A percentile compares a stretch with the other conserved stretches of the same genome.
Conservation (phyloP, 2,888 invertebrate species). For the Drosophila heteroneura region DNA sequence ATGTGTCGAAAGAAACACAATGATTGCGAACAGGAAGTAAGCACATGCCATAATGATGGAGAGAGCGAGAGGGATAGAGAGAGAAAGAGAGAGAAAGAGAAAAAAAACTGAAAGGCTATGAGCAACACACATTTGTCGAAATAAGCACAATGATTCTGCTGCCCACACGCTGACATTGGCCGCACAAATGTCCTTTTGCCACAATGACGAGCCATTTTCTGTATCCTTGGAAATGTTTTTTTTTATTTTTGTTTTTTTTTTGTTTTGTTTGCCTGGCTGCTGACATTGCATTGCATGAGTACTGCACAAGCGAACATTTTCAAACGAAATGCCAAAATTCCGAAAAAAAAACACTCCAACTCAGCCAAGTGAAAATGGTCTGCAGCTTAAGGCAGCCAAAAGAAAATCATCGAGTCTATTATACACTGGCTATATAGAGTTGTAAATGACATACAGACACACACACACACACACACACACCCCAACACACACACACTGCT, state of each 20-base stretch:
- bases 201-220: slow-evolving; percentile 64
- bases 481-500: slow-evolving; percentile 16
- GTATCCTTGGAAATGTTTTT: slow-evolving; percentile 66
- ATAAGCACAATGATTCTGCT: slow-evolving; percentile 27
- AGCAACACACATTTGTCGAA: slow-evolving; percentile 10
- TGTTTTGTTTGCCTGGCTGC: slow-evolving; percentile 19
- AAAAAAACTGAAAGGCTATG: background rate
- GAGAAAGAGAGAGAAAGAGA: background rate
- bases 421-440: slow-evolving; percentile 1
- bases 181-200: slow-evolving; percentile 44
- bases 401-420: background rate
- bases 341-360: slow-evolving; percentile 20
- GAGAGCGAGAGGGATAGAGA: background rate
- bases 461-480: slow-evolving; percentile 10
- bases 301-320: slow-evolving; percentile 28
- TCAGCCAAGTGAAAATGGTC: slow-evolving; percentile 61
- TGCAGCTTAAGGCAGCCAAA: slow-evolving; percentile 11
- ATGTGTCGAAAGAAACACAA: background rate
- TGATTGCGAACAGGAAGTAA: background rate
- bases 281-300: slow-evolving; percentile 25
- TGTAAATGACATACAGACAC: slow-evolving; percentile 21
- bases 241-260: background rate
- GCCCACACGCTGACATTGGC: slow-evolving; percentile 37
- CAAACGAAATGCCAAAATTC: slow-evolving; percentile 53
- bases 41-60: background rate